phyloP scores from a whole-genome alignment of 2,888 invertebrate genomes.

The Drosophila colorata region DNA sequence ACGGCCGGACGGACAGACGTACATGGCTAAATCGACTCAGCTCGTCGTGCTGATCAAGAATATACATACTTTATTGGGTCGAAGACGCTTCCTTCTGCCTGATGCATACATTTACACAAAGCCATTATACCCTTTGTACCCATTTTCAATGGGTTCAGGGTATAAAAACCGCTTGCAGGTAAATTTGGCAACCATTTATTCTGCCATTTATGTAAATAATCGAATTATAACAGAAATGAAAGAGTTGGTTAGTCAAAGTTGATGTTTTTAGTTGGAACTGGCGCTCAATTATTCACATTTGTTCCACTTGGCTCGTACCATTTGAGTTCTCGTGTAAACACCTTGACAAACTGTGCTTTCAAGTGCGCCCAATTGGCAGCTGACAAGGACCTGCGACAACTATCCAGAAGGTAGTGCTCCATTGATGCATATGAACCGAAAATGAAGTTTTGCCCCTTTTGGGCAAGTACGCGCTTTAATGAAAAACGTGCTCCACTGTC shows the following conservation, averaged over 20 bases:
- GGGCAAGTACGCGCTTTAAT: conserved; percentile 61
- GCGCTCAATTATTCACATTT: conserved; percentile 35
- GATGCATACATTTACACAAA: too few species aligned
- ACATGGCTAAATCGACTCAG: too few species aligned
- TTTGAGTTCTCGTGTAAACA: conserved; percentile 56
- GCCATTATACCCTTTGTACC: too few species aligned
- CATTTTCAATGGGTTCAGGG: too few species aligned
- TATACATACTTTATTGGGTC: too few species aligned
- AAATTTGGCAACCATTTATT: conserved; percentile 14
- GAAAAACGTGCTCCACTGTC: conserved; percentile 70
- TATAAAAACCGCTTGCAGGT: not conserved
- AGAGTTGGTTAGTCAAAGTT: not conserved
- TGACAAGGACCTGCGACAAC: conserved; percentile 11
- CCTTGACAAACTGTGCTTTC: conserved; percentile 58
- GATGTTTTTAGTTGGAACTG: conserved; percentile 2
- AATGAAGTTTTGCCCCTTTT: conserved; percentile 50
- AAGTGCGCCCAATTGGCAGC: conserved; percentile 54
- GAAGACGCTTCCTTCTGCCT: too few species aligned
- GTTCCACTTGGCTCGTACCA: conserved; percentile 3
- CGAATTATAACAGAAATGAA: not conserved
- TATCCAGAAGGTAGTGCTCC: conserved; percentile 29
- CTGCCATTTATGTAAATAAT: not conserved
- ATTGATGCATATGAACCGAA: conserved; percentile 66
- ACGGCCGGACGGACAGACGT: too few species aligned
- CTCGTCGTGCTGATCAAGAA: too few species aligned